Base-by-base conservation (phyloP, 2,888 invertebrate genomes). In the Philereme vetulata region DNA sequence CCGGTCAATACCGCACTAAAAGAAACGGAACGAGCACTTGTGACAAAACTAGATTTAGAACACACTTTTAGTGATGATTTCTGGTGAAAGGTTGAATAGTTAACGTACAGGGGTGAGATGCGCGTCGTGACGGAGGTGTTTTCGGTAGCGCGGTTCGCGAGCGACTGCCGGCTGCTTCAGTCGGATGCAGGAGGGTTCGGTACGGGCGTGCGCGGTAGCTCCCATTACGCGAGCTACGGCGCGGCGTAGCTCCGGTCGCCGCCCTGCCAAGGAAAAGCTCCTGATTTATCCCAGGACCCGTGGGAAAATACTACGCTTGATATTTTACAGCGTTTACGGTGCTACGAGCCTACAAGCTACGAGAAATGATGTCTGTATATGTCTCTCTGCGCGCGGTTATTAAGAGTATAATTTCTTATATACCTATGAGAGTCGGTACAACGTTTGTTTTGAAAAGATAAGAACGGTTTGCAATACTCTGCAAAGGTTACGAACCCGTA, bases 151-250 rank as follows among this genome's bases (percentile, higher is more conserved):
- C 90, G 89, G 83, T 77, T 75, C 87, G 91, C 91, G 90, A 84
- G 86, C 84, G 83, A 92, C 91, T 91, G 89, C 74, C 77, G 78
- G 77, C 88, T 82, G 63, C 61, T 62, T 72, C 62, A 54, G 21
- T 21, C 21, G 21, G 75, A 77, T 77, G 84, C 80, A 88, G 80
- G 88, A 4, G 42, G 36, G 21, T 21, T 21, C 36, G 36, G 7
- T 36, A 8, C 36, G 87, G 84, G 88, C 90, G 90, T 91, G 91
- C 89, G 85, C 38, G 5, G 76, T 82, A 77, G 82, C 75, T 84
- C 81, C 78, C 86, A 85, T 86, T 84, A 84, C 84, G 71, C 68
- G 75, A 78, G 81, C 80, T 79, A 80, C 85, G 82, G 75, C 79
- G 82, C 85, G 82, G 75, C 79, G 82, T 78, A 80, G 81, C 82